Conservation (phyloP, 1,140 invertebrate species). For the Lethrus apterus region DNA sequence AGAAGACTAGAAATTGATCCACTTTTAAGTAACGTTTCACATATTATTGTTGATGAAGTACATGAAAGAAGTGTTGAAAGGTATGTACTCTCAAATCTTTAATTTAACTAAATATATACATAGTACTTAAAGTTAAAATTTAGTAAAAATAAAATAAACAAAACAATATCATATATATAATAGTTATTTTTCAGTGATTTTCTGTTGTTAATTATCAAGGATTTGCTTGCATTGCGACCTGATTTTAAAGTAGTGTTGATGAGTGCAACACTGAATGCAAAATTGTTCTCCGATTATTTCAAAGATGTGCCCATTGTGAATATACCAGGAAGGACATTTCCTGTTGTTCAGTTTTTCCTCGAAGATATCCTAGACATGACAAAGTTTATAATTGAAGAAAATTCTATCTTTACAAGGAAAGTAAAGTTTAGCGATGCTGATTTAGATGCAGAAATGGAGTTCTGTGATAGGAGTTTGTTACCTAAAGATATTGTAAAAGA, state of each 20-base stretch:
- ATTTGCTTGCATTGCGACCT: constrained; percentile 57
- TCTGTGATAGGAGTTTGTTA: constrained; percentile 24
- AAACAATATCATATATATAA: neutral
- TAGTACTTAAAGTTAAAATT: neutral
- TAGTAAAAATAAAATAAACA: neutral
- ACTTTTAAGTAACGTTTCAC: constrained; percentile 60
- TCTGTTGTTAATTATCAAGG: constrained; percentile 69
- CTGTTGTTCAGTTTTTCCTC: constrained; percentile 70
- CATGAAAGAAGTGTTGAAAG: constrained; percentile 84
- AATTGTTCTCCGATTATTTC: constrained; percentile 75
- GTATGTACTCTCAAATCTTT: constrained; percentile 27
- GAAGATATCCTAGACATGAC: constrained; percentile 67
- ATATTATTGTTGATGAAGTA: constrained; percentile 84
- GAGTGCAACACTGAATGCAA: constrained; percentile 79
- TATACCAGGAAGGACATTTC: constrained; percentile 73
- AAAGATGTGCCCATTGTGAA: constrained; percentile 58
- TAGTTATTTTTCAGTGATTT: constrained; percentile 61
- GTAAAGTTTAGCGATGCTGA: constrained; percentile 49
- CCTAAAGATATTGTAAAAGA: constrained; percentile 58
- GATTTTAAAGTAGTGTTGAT: constrained; percentile 78
- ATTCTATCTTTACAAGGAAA: constrained; percentile 58
- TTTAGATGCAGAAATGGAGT: constrained; percentile 49
- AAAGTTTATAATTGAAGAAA: constrained; percentile 63
- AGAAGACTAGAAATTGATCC: constrained; percentile 71
- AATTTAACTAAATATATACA: neutral